A percentile compares a stretch with the other conserved stretches of the same genome.
Evolutionary conservation across 2,797 vertebrate genomes (phyloP).

Genomic region (Pangasius sanitwongsei): DNA sequence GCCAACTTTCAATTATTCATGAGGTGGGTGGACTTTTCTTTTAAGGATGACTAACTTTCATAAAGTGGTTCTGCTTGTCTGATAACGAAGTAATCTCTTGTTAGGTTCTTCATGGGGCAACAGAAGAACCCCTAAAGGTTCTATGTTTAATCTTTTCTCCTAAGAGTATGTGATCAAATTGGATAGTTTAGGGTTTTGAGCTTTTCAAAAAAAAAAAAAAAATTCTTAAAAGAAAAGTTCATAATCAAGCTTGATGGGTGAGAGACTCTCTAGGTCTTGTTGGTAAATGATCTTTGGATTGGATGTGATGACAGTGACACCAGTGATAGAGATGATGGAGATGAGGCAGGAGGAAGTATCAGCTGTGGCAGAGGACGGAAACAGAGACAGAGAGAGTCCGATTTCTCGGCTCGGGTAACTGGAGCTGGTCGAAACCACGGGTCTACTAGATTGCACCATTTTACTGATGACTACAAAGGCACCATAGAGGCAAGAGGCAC

Average conservation of each 20-base stretch:
- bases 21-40: no score
- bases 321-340: background rate
- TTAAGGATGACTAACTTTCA: background rate
- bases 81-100: background rate
- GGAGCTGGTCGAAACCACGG: background rate
- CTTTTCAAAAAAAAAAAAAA: background rate
- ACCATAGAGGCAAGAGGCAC: background rate
- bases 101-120: background rate
- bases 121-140: background rate
- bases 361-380: background rate
- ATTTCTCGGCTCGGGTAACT: slow-evolving; percentile 34
- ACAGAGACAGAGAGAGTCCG: background rate
- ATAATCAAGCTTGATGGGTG: no score
- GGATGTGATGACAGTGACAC: background rate
- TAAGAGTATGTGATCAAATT: background rate
- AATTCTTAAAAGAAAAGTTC: background rate
- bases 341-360: background rate
- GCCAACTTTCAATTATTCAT: no score
- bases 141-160: background rate
- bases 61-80: background rate
- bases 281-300: background rate
- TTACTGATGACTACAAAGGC: background rate
- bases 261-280: background rate
- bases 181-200: background rate
- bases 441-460: background rate